These are phyloP conservation scores for Taenioides sp. DNA, from an alignment of 2,797 vertebrate species.

Conservation along the genomic window DNA sequence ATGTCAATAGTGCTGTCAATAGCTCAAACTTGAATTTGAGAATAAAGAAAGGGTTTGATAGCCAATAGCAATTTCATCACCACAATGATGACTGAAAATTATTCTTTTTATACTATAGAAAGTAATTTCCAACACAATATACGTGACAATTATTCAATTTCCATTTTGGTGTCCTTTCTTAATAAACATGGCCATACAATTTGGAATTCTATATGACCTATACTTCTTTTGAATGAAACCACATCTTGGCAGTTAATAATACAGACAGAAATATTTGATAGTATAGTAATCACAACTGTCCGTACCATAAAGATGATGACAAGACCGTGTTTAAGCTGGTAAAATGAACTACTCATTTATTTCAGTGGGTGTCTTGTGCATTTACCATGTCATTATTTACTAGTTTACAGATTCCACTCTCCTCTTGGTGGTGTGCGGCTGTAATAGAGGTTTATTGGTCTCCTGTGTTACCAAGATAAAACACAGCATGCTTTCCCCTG, in stretches of 20 bases:
- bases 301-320: neutral
- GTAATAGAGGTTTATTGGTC: constrained; percentile 1
- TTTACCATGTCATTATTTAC: neutral
- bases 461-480: neutral
- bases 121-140: no score
- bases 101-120: no score
- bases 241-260: neutral
- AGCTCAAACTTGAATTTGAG: no score
- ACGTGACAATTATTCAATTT: neutral
- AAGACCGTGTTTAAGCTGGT: neutral
- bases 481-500: neutral
- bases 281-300: neutral
- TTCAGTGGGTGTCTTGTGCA: neutral
- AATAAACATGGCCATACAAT: no score
- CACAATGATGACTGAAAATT: no score
- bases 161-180: no score
- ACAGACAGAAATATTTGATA: neutral
- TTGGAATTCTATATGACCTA: no score
- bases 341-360: neutral
- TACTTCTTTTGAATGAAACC: no score
- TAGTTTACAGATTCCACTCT: neutral
- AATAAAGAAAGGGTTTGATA: no score
- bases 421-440: neutral
- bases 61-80: no score
- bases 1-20: no score